Base-by-base conservation (phyloP, 2,888 invertebrate species). In the Drosophila kuntzei region DNA sequence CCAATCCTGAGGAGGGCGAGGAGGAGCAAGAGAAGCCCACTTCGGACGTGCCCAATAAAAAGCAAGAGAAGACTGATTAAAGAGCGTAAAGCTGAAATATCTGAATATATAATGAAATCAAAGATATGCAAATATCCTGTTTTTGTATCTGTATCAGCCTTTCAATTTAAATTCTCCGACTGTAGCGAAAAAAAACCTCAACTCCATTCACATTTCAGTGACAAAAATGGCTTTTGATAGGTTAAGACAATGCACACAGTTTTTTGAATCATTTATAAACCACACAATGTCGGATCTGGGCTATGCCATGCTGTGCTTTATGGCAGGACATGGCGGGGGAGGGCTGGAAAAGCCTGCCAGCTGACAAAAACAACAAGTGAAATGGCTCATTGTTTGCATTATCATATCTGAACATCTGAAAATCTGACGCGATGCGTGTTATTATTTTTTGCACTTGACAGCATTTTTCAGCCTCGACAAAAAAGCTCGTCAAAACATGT, bases 381-480 rank as follows among this genome's bases (percentile, higher is more conserved):
- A 60, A 68, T 57, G 69, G 59, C 70, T 66, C 77, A 68, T 74
- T 77, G 78, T 69, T 74, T 80, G 75, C 80, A 83, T 86, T 81
- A 80, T 78, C 75, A 80, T 80, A 80, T 66, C 75, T 68, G 84
- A 68, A 71, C 75, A 78, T 84, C 71, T 54, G 75, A 82, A 73
- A 84, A 82, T 87, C 85, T 75, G 80, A 73, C 73, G 76, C 77
- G 82, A 85, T 69, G 80, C 80, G 74, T 80, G 85, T 75, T 87
- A 74, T 79, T 87, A 76, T 89, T 87, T 83, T 76, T 80, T 80
- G 61, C 74, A 71, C 68, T 74, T 70, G 73, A 81, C 73, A 73
- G 77, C 68, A 53, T 68, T 70, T 74, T 71, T 29, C 59, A 70
- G 55, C 55, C 49, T 47, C 70, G 20, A 57, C 46, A 68, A 64